Conservation (phyloP, 2,797 vertebrate species). For the Pantherophis alleghaniensis region DNA sequence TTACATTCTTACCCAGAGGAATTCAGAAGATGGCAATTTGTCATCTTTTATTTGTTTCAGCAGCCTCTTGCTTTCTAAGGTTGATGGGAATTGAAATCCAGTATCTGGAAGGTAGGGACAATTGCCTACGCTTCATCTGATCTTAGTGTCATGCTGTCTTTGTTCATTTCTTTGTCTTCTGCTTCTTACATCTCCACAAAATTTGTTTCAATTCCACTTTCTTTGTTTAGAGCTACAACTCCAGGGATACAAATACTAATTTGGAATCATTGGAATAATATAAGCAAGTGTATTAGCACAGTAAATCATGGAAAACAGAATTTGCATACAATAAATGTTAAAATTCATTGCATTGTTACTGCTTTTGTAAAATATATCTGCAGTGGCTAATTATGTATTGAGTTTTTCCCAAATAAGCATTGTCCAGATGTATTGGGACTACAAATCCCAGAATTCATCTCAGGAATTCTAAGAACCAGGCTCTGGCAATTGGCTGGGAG, state of each 20-base stretch:
- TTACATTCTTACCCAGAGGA: not conserved
- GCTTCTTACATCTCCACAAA: not conserved
- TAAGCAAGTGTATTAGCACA: not conserved
- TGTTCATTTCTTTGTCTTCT: not conserved
- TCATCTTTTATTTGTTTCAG: not conserved
- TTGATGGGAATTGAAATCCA: not conserved
- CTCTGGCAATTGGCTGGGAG: not conserved
- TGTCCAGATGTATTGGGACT: not conserved
- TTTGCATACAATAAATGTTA: not conserved
- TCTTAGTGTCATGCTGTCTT: not conserved
- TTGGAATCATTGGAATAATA: not conserved
- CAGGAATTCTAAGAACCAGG: not conserved
- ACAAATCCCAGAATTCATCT: not conserved
- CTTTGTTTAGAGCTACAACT: not conserved
- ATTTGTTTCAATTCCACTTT: too few species aligned
- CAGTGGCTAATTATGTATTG: not conserved
- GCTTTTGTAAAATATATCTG: not conserved
- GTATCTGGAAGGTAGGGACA: not conserved
- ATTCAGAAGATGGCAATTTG: not conserved
- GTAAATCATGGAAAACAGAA: not conserved
- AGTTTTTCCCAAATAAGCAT: not conserved
- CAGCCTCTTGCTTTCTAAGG: not conserved
- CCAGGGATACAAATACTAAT: not conserved
- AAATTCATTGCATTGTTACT: not conserved
- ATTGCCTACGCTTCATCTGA: not conserved